These are phyloP conservation scores for Drosophila trichaetosa DNA, from an alignment of 2,888 invertebrate species.

Conservation along the genomic window DNA sequence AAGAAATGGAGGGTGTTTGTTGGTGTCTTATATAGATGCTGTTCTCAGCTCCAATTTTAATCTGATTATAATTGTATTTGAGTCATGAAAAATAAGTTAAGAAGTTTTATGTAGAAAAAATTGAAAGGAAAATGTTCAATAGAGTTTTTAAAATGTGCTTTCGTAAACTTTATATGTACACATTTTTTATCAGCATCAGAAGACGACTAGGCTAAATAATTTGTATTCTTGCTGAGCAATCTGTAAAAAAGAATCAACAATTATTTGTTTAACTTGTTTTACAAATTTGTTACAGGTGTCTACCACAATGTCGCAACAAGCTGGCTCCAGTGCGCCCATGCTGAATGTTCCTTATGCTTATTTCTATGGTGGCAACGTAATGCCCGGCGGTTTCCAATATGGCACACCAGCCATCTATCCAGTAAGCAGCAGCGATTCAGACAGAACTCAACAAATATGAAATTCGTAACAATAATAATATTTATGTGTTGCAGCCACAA, in stretches of 20 bases:
- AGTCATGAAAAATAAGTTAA: background rate
- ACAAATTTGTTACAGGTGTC: conserved; percentile 86
- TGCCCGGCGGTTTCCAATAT: conserved; percentile 90
- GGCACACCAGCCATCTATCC: conserved; percentile 89
- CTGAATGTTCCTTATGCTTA: conserved; percentile 86
- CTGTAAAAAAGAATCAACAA: background rate
- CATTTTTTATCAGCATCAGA: background rate
- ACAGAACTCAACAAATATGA: background rate
- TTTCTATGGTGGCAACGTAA: conserved; percentile 89
- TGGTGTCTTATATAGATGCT: too few relatives aligned
- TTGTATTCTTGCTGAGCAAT: background rate
- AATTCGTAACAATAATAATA: background rate
- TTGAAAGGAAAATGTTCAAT: background rate
- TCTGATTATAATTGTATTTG: background rate
- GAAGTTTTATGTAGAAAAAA: background rate
- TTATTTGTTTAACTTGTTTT: background rate
- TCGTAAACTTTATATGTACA: too few relatives aligned
- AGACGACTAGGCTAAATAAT: background rate
- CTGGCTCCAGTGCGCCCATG: conserved; percentile 85
- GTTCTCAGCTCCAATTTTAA: background rate
- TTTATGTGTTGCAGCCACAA: conserved; percentile 85
- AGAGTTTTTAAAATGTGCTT: background rate
- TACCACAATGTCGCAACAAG: conserved; percentile 90
- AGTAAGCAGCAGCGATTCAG: conserved; percentile 84
- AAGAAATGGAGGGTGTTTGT: background rate